Base-by-base conservation (phyloP, 2,888 invertebrate genomes). In the Dichetophora obliterata region DNA sequence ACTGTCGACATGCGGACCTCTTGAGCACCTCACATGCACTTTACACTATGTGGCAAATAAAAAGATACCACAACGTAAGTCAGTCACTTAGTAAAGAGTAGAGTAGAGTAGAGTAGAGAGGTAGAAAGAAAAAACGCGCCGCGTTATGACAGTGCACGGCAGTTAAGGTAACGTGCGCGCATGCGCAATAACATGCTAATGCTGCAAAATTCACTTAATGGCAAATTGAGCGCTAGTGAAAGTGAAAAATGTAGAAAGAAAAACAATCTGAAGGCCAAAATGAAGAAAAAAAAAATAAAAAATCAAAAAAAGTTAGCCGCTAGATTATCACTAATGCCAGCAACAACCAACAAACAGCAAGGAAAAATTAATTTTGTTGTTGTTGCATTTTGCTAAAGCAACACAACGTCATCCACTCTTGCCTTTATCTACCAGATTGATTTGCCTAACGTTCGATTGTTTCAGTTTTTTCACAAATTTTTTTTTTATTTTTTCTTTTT, bases 191-290 rank as follows among this genome's bases (percentile, higher is more conserved):
- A 22, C 54, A 54, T 75, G 77, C 76, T 80, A 81, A 80, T 80
- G 79, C 81, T 81, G 81, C 80, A 82, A 81, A 43, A 81, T 80
- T 80, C 72, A 78, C 76, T 80, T 80, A 77, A 66, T 81, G 81
- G 81, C 84, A 84, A 86, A 85, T 86, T 86, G 86, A 54, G 54
- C 8, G 81, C 82, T 65, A 86, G 86, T 86, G 86, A 86, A 86
- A 86, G 87, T 87, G 84, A 87, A 84, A 54, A 70, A 54, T 54
- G 3, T 54, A 3, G 22, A 19, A 16, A 52, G 5, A 19, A 5
- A 54, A 43, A 43, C 4, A 11, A 43, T 11, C 14, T 43, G 3
- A 43, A 43, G 43, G 43, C 6, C 43, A 43, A 43, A 43, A 6
- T 43, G 6, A 11, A 2, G 14, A 43, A 43, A 43, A 11, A 43